Base-by-base conservation (phyloP, 1,140 invertebrate species). In the Lineus longissimus region DNA sequence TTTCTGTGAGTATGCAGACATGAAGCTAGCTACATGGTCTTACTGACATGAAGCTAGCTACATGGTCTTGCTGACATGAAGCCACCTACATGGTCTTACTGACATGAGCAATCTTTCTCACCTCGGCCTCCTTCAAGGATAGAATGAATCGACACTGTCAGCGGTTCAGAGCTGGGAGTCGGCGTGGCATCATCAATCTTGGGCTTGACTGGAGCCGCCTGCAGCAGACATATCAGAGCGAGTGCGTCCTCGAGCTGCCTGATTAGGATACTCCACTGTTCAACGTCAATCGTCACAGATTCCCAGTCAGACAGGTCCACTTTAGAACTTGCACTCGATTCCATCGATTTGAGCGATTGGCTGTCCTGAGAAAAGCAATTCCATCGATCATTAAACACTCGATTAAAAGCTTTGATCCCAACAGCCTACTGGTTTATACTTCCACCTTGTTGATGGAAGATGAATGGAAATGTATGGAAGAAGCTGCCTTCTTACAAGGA, bases 161-260 rank as follows among this genome's bases (percentile, higher is more conserved):
- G 29, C 4, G 33, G 60, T 2, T 65, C 59, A 30, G 63, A 62
- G 36, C 73, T 67, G 56, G 67, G 60, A 19, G 70, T 64, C 33
- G 60, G 17, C 13, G 45, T 43, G 29, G 59, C 41, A 23, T 11
- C 25, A 30, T 27, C 62, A 36, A 29, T 61, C 22, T 19, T 31
- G 33, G 22, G 36, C 22, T 51, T 65, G n/a, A 30, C 19, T 40
- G 56, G 59, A 33, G 40, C 19, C 33, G 63, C 58, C n/a, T 33
- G 33, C 9, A 85, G 66, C n/a, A 85, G 68, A 55, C 76, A 76
- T 70, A 88, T 88, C 4, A 97, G 80, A 56, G 91, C 84, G 4
- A 91, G 86, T 40, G 95, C 86, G 80, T 95, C 93, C 77, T 96
- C 93, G 62, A 96, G 83, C 83, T 94, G 94, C 63, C 89, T 90